These are phyloP conservation scores for Cyclina sinensis DNA, from an alignment of 1,140 invertebrate species.

Conservation along the genomic window DNA sequence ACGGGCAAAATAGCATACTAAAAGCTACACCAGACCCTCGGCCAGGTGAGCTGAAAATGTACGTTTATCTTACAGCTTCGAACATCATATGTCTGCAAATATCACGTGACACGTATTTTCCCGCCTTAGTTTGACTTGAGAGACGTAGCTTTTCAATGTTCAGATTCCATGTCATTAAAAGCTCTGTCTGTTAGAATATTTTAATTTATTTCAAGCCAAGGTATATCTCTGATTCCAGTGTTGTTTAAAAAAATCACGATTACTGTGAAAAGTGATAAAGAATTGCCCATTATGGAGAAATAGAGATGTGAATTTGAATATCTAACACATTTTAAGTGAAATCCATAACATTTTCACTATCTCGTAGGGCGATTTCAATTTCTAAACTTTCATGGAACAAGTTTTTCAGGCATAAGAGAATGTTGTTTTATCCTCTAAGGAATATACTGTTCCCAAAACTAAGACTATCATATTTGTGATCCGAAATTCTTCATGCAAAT, in stretches of 20 bases:
- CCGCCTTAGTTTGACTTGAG: not conserved
- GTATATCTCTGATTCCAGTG: not conserved
- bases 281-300: constrained; percentile 10
- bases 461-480: constrained; percentile 16
- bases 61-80: no score
- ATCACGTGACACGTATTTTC: no score
- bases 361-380: constrained; percentile 35
- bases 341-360: constrained; percentile 12
- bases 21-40: no score
- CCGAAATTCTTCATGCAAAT: constrained; percentile 41
- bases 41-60: no score
- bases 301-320: constrained; percentile 37
- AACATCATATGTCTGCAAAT: no score
- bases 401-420: constrained; percentile 5
- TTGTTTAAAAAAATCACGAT: constrained; percentile 19
- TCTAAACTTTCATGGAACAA: constrained; percentile 28
- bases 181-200: constrained; percentile 1
- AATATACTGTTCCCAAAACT: constrained; percentile 20
- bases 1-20: no score
- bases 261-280: not conserved
- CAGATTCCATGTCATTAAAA: not conserved
- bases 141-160: not conserved
- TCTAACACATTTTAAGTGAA: constrained; percentile 40
- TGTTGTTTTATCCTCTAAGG: not conserved
- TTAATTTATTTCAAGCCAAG: constrained; percentile 17